phyloP scores from a whole-genome alignment of 35 echinoderm and acorn worm species.

The Heliocidaris erythrogramma region DNA sequence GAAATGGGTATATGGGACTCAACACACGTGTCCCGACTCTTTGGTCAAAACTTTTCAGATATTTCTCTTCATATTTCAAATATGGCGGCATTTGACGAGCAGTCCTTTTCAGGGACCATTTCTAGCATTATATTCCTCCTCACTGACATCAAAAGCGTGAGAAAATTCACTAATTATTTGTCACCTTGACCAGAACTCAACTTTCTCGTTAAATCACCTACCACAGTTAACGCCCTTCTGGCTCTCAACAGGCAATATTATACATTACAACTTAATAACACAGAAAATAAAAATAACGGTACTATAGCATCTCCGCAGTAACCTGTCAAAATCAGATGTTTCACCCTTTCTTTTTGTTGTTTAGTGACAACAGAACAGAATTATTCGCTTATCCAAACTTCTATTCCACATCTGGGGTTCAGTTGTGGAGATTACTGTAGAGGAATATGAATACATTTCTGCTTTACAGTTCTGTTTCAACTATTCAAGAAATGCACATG shows the following conservation, averaged over 20 bases:
- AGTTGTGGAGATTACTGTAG: background rate
- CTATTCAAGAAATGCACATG: background rate
- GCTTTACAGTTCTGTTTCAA: background rate
- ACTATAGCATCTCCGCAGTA: slow-evolving; percentile 4
- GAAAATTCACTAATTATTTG: too few species aligned
- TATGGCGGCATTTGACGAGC: too few species aligned
- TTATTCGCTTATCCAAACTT: background rate
- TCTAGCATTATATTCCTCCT: too few species aligned
- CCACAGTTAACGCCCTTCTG: background rate
- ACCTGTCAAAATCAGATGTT: slow-evolving; percentile 38
- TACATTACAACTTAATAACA: background rate
- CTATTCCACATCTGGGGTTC: background rate
- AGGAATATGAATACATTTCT: background rate
- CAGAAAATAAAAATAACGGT: background rate
- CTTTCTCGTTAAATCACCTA: background rate
- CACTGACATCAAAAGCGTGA: too few species aligned
- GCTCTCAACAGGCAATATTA: background rate
- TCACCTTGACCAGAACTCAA: too few species aligned
- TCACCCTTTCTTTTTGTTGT: background rate
- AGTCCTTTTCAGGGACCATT: too few species aligned
- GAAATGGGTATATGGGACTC: too few species aligned
- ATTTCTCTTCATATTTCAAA: too few species aligned
- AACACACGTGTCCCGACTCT: too few species aligned
- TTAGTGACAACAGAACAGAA: background rate
- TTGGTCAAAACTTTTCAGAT: too few species aligned